Percentiles rank a stretch among this genome's conserved stretches.
phyloP scores from a whole-genome alignment of 2,113 vertebrate species.

The Polyodon spathula region DNA sequence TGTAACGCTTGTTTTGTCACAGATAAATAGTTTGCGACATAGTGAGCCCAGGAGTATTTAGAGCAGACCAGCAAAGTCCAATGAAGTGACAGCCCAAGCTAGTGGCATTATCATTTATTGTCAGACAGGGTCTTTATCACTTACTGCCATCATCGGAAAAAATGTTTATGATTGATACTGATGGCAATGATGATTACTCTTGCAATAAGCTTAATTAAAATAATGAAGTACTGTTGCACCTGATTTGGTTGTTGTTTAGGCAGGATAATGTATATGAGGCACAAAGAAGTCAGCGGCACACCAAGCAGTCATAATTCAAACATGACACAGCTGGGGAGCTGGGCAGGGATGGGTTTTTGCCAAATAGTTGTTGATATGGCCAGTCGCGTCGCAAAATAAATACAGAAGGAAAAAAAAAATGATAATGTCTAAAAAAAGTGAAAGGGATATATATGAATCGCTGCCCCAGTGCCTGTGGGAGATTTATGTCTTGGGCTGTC shows the following conservation, averaged over 20 bases:
- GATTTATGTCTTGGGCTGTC: slow-evolving; percentile 1
- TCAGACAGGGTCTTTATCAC: slow-evolving; percentile 48
- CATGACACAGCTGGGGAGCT: slow-evolving; percentile 42
- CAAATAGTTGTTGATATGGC: slow-evolving; percentile 16
- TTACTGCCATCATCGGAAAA: slow-evolving; percentile 60
- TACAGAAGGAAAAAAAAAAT: background rate
- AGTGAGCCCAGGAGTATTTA: slow-evolving; percentile 56
- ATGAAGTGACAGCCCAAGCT: slow-evolving; percentile 52
- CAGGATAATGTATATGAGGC: slow-evolving; percentile 51
- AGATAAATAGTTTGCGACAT: slow-evolving; percentile 65
- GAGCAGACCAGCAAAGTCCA: slow-evolving; percentile 48
- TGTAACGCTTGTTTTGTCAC: slow-evolving; percentile 54
- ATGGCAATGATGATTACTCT: slow-evolving; percentile 80
- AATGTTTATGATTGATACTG: slow-evolving; percentile 71
- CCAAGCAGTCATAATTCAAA: slow-evolving; percentile 60
- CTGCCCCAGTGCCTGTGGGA: background rate
- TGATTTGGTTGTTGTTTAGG: slow-evolving; percentile 41
- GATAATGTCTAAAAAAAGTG: background rate
- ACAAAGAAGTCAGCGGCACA: slow-evolving; percentile 44
- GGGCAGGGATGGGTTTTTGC: slow-evolving; percentile 19
- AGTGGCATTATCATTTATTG: slow-evolving; percentile 67
- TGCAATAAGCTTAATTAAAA: slow-evolving; percentile 93
- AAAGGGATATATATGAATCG: background rate
- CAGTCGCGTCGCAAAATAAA: slow-evolving; percentile 6
- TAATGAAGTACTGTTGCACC: slow-evolving; percentile 66